These are phyloP conservation scores for Podocnemis expansa DNA, from an alignment of 2,113 vertebrate species.

Conservation along the genomic window DNA sequence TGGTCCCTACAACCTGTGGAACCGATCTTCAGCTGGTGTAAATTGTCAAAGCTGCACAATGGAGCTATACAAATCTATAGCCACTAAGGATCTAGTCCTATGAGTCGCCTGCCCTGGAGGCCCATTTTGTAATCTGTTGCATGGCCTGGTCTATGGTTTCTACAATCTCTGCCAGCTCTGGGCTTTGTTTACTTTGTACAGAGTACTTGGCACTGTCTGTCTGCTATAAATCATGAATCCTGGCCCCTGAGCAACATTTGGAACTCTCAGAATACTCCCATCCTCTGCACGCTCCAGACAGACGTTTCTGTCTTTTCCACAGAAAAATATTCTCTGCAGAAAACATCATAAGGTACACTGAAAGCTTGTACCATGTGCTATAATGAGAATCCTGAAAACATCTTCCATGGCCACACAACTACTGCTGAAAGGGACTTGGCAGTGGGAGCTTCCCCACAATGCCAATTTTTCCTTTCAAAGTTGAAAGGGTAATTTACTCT, in stretches of 20 bases:
- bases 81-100: not conserved
- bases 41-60: not conserved
- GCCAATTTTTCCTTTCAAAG: accelerated
- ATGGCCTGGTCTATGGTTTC: not conserved
- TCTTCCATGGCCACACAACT: not conserved
- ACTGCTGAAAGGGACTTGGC: accelerated
- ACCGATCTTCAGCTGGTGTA: accelerated
- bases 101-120: not conserved
- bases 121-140: not conserved
- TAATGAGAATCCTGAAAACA: not conserved
- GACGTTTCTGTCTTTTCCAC: not conserved
- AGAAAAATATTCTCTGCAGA: not conserved
- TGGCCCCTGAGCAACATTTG: not conserved
- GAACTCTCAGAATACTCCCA: not conserved
- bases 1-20: not conserved
- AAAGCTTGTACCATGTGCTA: not conserved
- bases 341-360: not conserved
- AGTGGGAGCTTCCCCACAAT: not conserved
- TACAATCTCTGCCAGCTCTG: not conserved
- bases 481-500: accelerated
- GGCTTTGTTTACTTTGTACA: not conserved
- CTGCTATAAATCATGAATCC: not conserved
- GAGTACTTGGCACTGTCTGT: not conserved
- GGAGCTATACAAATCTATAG: not conserved
- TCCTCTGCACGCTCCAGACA: accelerated